These are phyloP conservation scores for Octopus sinensis DNA, from an alignment of 1,140 invertebrate species.

Conservation along the genomic window DNA sequence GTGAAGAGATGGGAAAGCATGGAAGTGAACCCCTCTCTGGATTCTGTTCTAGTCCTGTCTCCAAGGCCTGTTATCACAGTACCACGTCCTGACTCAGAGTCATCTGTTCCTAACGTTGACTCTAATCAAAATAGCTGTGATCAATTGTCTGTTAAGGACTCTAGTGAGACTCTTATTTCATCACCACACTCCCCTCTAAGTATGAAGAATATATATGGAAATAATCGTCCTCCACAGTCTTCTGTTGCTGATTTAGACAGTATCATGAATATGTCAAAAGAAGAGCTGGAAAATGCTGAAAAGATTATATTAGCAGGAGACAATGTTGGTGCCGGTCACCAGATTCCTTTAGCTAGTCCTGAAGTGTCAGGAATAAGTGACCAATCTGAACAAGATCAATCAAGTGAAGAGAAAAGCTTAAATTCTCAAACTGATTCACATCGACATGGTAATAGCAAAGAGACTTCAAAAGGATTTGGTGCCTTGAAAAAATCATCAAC, in stretches of 20 bases:
- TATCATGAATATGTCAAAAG: neutral
- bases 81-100: neutral
- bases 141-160: neutral
- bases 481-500: neutral
- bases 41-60: neutral
- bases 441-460: neutral
- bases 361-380: neutral
- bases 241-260: neutral
- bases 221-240: neutral
- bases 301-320: neutral
- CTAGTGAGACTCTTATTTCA: constrained; percentile 2
- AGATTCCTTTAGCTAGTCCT: neutral
- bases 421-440: neutral
- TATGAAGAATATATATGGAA: neutral
- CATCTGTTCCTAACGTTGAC: neutral
- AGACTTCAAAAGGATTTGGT: neutral
- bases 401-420: neutral
- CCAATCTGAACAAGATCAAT: neutral
- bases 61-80: neutral
- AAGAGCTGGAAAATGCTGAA: neutral
- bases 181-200: neutral
- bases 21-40: neutral
- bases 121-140: neutral
- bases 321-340: neutral
- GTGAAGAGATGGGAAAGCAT: neutral